Conservation (phyloP, 2,797 vertebrate species). For the Ibycter americanus region DNA sequence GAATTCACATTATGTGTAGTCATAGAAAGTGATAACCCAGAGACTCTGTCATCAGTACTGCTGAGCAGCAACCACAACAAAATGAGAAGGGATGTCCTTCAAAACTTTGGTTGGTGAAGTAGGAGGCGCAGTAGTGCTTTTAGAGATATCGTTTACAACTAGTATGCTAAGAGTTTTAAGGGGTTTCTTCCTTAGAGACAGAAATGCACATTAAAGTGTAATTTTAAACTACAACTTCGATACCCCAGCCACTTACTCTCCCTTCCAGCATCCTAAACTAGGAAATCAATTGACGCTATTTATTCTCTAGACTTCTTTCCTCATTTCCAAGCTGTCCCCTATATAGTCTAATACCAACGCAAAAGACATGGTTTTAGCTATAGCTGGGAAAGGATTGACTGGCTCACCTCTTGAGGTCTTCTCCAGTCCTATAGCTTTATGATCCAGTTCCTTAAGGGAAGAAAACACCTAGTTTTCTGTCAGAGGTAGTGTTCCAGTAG, state of each 20-base stretch:
- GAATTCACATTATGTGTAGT: not conserved
- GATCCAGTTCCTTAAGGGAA: not conserved
- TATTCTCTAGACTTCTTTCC: not conserved
- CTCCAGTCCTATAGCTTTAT: not conserved
- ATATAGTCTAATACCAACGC: not conserved
- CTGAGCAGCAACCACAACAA: not conserved
- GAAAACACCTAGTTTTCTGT: not conserved
- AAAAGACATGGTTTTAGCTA: not conserved
- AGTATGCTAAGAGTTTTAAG: not conserved
- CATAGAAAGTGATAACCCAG: not conserved
- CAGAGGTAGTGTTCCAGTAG: not conserved
- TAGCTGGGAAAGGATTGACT: not conserved
- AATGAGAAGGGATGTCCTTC: not conserved
- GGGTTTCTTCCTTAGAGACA: not conserved
- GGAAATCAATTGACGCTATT: not conserved
- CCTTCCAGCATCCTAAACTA: not conserved
- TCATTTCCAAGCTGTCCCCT: not conserved
- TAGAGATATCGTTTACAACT: not conserved
- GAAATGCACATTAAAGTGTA: not conserved
- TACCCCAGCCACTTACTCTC: not conserved
- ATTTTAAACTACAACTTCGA: not conserved
- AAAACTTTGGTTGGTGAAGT: not conserved
- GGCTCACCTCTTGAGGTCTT: not conserved
- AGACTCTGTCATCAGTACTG: not conserved
- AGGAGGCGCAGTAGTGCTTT: not conserved